Percentiles rank a stretch among this genome's conserved stretches.
Conservation (phyloP, 2,113 vertebrate genomes). For the Drymodes brunneopygia region DNA sequence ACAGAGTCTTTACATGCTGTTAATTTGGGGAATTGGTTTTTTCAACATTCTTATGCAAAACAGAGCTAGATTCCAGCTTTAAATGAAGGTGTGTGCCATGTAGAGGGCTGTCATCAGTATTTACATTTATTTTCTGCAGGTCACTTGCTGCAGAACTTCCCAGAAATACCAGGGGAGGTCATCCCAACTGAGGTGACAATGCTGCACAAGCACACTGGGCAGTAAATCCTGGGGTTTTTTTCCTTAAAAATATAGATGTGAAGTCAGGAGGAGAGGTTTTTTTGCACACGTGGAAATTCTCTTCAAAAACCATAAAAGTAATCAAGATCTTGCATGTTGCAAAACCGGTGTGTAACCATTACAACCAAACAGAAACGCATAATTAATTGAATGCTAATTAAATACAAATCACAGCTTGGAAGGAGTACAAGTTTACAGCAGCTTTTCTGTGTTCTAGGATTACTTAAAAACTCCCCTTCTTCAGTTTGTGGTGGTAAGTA, state of each 20-base stretch:
- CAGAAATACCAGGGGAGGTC: not conserved
- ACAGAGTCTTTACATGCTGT: not conserved
- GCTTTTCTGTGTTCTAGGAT: not conserved
- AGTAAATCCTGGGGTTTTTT: not conserved
- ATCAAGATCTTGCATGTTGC: constrained; percentile 6
- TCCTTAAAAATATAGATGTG: not conserved
- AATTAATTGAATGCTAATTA: constrained; percentile 53
- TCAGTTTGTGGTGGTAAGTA: not conserved
- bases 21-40: not conserved
- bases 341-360: constrained; percentile 33
- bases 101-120: not conserved
- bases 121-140: not conserved
- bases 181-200: rapidly evolving
- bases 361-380: constrained; percentile 12
- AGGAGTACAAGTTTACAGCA: not conserved
- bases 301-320: not conserved
- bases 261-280: not conserved
- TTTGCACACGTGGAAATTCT: not conserved
- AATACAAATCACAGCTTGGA: constrained; percentile 55
- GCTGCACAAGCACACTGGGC: not conserved
- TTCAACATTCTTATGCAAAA: constrained; percentile 34
- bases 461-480: not conserved
- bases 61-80: constrained; percentile 4
- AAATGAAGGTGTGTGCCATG: not conserved
- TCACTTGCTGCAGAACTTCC: not conserved